Conservation (phyloP, 1,140 invertebrate species). For the Sminthurinus signatus region DNA sequence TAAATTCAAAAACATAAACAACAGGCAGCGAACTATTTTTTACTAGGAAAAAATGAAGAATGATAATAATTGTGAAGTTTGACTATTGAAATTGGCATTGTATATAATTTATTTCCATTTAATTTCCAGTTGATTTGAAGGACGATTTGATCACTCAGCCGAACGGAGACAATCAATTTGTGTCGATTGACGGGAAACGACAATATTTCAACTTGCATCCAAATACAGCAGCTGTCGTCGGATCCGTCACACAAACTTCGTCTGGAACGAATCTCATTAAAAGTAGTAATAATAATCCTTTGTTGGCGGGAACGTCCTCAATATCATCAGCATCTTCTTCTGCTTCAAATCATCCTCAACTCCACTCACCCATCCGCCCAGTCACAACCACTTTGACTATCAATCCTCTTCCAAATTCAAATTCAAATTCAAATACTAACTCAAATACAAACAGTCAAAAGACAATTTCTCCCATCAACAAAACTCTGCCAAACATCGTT, state of each 20-base stretch:
- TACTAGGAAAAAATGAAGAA: too few species aligned
- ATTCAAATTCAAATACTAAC: slow-evolving; percentile 4
- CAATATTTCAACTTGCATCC: slow-evolving; percentile 76
- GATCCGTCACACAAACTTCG: slow-evolving; percentile 31
- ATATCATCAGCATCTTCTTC: too few species aligned
- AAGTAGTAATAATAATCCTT: slow-evolving; percentile 40
- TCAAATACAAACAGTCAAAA: not conserved
- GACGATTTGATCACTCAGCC: slow-evolving; percentile 67
- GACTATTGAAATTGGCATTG: too few species aligned
- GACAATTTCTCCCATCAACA: slow-evolving; percentile 21
- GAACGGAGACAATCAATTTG: slow-evolving; percentile 71
- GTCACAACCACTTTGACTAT: slow-evolving; percentile 35
- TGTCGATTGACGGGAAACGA: slow-evolving; percentile 84
- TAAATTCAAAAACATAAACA: slow-evolving; percentile 42
- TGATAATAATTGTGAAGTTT: too few species aligned
- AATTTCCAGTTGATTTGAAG: slow-evolving; percentile 41
- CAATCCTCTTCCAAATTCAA: not conserved
- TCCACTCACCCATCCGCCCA: slow-evolving; percentile 4
- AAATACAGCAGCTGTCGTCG: slow-evolving; percentile 18
- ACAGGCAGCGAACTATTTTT: not conserved
- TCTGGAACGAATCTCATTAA: slow-evolving; percentile 21
- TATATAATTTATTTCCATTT: slow-evolving; percentile 7
- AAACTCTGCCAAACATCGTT: slow-evolving; percentile 31
- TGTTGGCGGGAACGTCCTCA: slow-evolving; percentile 35
- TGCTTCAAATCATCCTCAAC: not conserved